phyloP scores from a whole-genome alignment of 2,797 vertebrate genomes.

The Megalops cyprinoides region DNA sequence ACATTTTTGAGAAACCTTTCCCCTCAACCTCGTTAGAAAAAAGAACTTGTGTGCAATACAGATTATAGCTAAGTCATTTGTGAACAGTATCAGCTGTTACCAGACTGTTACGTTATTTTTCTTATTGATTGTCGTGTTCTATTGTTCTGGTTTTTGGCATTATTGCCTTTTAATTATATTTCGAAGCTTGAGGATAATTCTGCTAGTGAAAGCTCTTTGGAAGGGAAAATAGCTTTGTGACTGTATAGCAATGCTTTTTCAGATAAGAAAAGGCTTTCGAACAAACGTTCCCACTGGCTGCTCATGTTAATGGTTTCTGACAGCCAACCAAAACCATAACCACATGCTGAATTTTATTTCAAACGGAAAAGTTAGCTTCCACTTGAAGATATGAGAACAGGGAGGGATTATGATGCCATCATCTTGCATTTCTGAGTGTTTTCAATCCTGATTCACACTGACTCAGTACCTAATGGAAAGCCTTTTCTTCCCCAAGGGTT shows the following conservation, averaged over 20 bases:
- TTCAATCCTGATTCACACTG: conserved; percentile 9
- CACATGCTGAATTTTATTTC: conserved; percentile 8
- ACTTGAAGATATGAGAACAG: background rate
- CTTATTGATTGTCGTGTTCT: conserved; percentile 52
- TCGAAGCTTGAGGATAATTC: conserved; percentile 47
- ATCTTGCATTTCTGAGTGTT: background rate
- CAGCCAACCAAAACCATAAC: conserved; percentile 1
- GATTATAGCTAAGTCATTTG: conserved; percentile 53
- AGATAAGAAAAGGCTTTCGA: conserved; percentile 34
- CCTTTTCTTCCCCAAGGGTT: background rate
- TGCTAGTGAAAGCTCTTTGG: conserved; percentile 20
- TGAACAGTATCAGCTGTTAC: conserved; percentile 57
- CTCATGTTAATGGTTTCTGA: conserved; percentile 20
- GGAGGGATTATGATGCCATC: background rate
- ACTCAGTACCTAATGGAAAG: conserved; percentile 18
- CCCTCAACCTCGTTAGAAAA: background rate
- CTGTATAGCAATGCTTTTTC: conserved; percentile 52
- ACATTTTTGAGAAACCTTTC: no score
- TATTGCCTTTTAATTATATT: conserved; percentile 65
- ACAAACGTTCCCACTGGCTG: background rate
- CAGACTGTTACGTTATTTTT: conserved; percentile 52
- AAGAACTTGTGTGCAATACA: no score
- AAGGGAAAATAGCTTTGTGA: conserved; percentile 25
- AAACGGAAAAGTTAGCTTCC: conserved; percentile 11
- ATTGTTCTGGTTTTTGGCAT: conserved; percentile 57